These are phyloP conservation scores for Myotis myotis DNA, from an alignment of 2,797 vertebrate species.

Conservation along the genomic window DNA sequence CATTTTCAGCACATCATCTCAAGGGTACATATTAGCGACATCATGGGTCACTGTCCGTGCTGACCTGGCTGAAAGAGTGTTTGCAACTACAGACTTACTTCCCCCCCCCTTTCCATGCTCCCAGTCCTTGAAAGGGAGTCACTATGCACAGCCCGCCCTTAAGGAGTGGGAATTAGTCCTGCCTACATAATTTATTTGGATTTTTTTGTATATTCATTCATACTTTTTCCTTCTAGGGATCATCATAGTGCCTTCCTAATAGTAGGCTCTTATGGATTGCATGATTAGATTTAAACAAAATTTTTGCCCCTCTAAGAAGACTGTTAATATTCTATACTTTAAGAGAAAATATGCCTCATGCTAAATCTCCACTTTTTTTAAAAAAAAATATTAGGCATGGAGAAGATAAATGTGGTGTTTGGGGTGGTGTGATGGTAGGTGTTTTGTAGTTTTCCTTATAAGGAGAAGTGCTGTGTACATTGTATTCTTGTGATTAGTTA, in stretches of 20 bases:
- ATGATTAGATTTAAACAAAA: conserved; percentile 4
- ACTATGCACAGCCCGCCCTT: not conserved
- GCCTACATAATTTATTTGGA: not conserved
- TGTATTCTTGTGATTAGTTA: conserved; percentile 20
- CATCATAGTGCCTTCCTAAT: not conserved
- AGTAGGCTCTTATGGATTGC: not conserved
- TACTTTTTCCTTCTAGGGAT: not conserved
- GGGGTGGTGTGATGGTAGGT: not conserved
- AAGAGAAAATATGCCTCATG: not conserved
- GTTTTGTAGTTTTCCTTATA: not conserved
- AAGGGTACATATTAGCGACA: not conserved
- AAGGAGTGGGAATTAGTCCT: not conserved
- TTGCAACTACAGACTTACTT: not conserved
- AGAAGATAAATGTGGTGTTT: not conserved
- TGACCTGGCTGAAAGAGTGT: not conserved
- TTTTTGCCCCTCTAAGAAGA: conserved; percentile 14
- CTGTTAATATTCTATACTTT: not conserved
- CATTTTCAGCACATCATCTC: not conserved
- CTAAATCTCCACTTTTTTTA: not conserved
- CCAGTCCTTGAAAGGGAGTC: not conserved
- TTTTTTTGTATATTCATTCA: not conserved
- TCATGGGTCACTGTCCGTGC: not conserved
- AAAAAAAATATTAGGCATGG: not conserved
- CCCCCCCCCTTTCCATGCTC: not conserved
- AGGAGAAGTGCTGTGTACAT: not conserved